Conservation (phyloP, 37 sponge, comb jelly and placozoan genomes). For the Geodia barretti region DNA sequence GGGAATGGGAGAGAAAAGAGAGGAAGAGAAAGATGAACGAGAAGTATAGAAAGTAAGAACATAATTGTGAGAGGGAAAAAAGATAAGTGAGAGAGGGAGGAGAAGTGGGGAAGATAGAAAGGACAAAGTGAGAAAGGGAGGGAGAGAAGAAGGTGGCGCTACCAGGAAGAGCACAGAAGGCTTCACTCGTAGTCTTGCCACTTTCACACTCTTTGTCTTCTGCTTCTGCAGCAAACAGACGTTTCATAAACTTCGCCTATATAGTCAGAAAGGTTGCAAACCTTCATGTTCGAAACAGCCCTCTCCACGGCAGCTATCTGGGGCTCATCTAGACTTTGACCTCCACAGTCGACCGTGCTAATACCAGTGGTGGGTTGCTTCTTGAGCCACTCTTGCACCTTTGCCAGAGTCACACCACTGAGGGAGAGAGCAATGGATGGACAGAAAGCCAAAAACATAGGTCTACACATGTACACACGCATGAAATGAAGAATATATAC, state of each 20-base stretch:
- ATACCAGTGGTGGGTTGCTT: constrained; percentile 52
- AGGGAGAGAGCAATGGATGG: too few relatives aligned
- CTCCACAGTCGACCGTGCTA: constrained; percentile 73
- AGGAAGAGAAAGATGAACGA: too few relatives aligned
- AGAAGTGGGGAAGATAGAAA: too few relatives aligned
- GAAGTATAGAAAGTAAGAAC: constrained; percentile 7
- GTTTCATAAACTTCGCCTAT: neutral
- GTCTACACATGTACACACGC: too few relatives aligned
- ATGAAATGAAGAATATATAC: too few relatives aligned
- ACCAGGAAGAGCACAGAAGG: constrained; percentile 48
- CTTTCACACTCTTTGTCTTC: neutral
- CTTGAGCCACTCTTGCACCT: constrained; percentile 64
- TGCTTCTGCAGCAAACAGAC: neutral
- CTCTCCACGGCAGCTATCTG: constrained; percentile 68
- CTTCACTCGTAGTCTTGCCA: constrained; percentile 40
- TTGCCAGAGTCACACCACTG: constrained; percentile 43
- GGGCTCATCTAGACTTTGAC: constrained; percentile 50
- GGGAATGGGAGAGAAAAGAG: too few relatives aligned
- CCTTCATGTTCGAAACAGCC: constrained; percentile 27
- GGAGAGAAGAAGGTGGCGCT: too few relatives aligned
- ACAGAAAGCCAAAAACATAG: too few relatives aligned
- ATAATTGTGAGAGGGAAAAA: neutral
- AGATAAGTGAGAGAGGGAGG: too few relatives aligned
- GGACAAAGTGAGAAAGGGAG: too few relatives aligned
- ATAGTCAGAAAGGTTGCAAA: neutral